These are phyloP conservation scores for Emydura subglobosa DNA, from an alignment of 2,113 vertebrate species.

Conservation along the genomic window DNA sequence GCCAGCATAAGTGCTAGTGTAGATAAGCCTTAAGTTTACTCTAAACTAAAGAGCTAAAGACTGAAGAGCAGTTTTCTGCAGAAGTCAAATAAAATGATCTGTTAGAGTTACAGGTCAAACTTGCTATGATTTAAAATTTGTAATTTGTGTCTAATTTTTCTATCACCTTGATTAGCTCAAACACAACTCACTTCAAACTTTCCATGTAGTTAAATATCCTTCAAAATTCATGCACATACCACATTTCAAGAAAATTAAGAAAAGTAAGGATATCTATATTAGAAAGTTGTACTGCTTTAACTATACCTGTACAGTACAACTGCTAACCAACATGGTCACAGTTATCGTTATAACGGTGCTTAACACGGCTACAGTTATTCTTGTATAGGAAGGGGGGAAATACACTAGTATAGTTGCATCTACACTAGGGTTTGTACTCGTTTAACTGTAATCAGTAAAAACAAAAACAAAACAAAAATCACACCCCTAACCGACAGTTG, in stretches of 20 bases:
- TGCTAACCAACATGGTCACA: background rate
- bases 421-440: background rate
- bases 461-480: too few species aligned
- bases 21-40: background rate
- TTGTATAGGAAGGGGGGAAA: background rate
- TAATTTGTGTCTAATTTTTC: slow-evolving; percentile 19
- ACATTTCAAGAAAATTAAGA: slow-evolving; percentile 3
- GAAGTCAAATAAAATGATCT: slow-evolving; percentile 54
- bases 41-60: slow-evolving; percentile 25
- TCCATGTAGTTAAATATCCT: background rate
- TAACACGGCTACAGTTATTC: background rate
- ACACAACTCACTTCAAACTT: slow-evolving; percentile 24
- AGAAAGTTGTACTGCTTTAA: slow-evolving; percentile 4
- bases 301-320: background rate
- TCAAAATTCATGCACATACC: background rate
- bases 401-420: too few species aligned
- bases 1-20: too few species aligned
- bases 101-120: background rate
- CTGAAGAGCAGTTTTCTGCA: background rate
- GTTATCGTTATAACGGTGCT: background rate
- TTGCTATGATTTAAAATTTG: slow-evolving; percentile 15
- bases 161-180: background rate
- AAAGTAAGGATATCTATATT: background rate
- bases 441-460: background rate
- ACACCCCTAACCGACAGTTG: too few species aligned